A percentile compares a stretch with the other conserved stretches of the same genome.
phyloP scores from a whole-genome alignment of 1,140 invertebrate genomes.

The Drosophila miranda region DNA sequence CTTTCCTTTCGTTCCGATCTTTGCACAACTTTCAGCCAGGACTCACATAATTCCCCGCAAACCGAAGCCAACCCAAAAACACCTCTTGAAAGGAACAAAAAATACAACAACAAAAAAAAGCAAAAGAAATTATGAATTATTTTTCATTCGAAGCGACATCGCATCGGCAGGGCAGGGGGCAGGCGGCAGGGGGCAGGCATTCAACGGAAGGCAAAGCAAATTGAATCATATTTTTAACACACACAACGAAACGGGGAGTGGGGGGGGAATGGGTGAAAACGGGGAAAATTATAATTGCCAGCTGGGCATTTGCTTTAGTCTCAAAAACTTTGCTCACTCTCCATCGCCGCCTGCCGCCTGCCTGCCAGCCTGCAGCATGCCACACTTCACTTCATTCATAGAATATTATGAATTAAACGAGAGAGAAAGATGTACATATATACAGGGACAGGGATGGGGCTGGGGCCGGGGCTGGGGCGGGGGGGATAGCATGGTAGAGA shows the following conservation, averaged over 20 bases:
- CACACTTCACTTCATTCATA: constrained; percentile 67
- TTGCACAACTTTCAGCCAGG: no score
- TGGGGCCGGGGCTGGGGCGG: constrained; percentile 3
- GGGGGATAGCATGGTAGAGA: constrained; percentile 17
- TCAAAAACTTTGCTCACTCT: constrained; percentile 21
- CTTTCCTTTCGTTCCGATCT: no score
- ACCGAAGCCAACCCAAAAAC: background rate
- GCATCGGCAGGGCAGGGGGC: background rate
- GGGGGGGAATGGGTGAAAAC: no score
- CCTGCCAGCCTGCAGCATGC: constrained; percentile 8
- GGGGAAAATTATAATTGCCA: constrained; percentile 76
- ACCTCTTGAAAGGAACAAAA: no score
- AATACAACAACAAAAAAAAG: no score
- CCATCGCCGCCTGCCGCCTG: background rate
- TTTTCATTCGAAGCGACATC: no score
- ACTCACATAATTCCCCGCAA: no score
- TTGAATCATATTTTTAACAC: constrained; percentile 78
- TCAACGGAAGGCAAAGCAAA: constrained; percentile 51
- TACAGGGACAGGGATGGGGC: constrained; percentile 1
- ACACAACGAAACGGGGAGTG: constrained; percentile 49
- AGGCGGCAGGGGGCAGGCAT: no score
- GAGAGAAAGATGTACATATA: constrained; percentile 14
- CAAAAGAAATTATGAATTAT: background rate
- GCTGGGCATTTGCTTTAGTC: constrained; percentile 58
- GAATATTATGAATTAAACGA: constrained; percentile 56